Evolutionary conservation across 2,888 invertebrate genomes (phyloP).

Genomic region (Monoplex corrugatus): DNA sequence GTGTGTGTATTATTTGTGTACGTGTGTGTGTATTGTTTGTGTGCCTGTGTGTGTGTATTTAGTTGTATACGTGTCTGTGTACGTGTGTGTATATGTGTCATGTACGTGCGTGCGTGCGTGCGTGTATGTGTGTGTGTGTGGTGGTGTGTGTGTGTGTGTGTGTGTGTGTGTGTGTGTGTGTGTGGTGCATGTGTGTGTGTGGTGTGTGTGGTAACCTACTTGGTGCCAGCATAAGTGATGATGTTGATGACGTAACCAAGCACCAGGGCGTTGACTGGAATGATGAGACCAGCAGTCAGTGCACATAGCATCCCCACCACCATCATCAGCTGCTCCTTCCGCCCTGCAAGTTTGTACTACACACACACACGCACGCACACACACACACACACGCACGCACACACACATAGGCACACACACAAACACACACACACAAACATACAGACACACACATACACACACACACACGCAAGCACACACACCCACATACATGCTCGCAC

Average conservation of each 20-base stretch:
- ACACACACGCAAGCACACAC: conserved; percentile 11
- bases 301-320: conserved; percentile 50
- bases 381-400: conserved; percentile 17
- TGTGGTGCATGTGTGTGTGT: background rate
- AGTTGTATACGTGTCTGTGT: conserved; percentile 1
- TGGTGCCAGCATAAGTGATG: background rate
- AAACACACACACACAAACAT: background rate
- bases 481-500: background rate
- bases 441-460: background rate
- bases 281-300: conserved; percentile 29
- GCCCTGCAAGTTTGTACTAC: background rate
- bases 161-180: conserved; percentile 9
- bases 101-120: no score
- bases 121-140: background rate
- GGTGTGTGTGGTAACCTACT: conserved; percentile 10
- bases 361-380: background rate
- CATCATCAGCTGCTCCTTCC: conserved; percentile 40
- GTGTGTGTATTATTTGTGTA: no score
- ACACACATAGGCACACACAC: conserved; percentile 13
- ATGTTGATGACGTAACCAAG: conserved; percentile 39
- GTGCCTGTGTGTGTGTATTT: background rate
- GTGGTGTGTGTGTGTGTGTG: background rate
- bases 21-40: background rate
- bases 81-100: background rate
- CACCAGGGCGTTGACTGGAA: conserved; percentile 46